Conservation (phyloP, 1,140 invertebrate species). For the Acarapis woodi region DNA sequence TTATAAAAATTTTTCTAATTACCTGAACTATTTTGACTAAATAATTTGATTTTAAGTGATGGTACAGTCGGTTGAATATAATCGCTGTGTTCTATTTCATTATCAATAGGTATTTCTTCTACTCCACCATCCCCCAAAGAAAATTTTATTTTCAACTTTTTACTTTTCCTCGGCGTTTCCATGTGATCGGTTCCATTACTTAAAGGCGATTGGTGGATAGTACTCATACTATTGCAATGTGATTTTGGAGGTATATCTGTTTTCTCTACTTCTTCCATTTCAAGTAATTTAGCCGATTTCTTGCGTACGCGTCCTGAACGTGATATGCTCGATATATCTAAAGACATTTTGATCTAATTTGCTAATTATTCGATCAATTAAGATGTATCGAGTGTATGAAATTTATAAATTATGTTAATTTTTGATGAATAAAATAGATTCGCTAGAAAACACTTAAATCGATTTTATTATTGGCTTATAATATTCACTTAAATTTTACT, state of each 20-base stretch:
- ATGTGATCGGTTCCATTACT: not conserved
- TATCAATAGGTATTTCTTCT: not conserved
- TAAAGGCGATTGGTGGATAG: not conserved
- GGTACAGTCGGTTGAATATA: not conserved
- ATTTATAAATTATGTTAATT: too few species aligned
- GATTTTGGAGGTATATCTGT: not conserved
- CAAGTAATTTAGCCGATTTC: slow-evolving; percentile 57
- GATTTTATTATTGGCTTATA: too few species aligned
- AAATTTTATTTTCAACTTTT: slow-evolving; percentile 1
- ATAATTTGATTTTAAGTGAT: not conserved
- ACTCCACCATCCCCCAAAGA: not conserved
- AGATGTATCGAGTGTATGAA: too few species aligned
- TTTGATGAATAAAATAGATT: too few species aligned
- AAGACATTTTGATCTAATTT: too few species aligned
- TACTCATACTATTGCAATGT: not conserved
- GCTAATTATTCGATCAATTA: too few species aligned
- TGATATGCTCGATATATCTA: slow-evolving; percentile 30
- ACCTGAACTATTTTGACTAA: too few species aligned
- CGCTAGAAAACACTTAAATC: too few species aligned
- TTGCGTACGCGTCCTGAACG: slow-evolving; percentile 60
- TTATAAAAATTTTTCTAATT: too few species aligned
- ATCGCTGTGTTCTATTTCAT: not conserved
- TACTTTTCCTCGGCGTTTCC: not conserved
- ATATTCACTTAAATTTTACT: too few species aligned
- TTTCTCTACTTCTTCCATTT: slow-evolving; percentile 46